A percentile compares a stretch with the other conserved stretches of the same genome.
Conservation (phyloP, 2,797 vertebrate species). For the Mareca penelope region DNA sequence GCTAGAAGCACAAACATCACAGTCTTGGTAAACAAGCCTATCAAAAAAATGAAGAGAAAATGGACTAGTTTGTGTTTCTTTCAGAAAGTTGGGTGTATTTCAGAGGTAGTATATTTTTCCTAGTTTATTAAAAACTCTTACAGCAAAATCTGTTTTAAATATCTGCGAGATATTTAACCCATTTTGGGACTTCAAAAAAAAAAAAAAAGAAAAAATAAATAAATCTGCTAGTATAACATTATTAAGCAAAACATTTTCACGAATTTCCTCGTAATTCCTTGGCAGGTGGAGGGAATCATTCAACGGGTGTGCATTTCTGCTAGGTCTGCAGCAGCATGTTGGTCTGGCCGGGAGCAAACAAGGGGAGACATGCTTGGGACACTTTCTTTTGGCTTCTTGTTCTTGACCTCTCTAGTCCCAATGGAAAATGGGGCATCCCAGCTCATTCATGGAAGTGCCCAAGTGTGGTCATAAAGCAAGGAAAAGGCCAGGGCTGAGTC, state of each 20-base stretch:
- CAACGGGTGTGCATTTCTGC: accelerated
- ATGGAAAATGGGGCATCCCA: background rate
- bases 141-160: background rate
- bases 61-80: slow-evolving; percentile 11
- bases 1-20: background rate
- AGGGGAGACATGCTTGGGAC: background rate
- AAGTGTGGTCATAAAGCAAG: background rate
- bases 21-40: background rate
- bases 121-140: background rate
- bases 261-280: background rate
- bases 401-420: background rate
- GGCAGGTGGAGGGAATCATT: background rate
- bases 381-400: background rate
- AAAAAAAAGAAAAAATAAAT: background rate
- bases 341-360: background rate
- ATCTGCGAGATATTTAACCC: background rate
- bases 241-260: slow-evolving; percentile 10
- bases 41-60: background rate
- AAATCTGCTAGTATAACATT: background rate
- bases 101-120: slow-evolving; percentile 63
- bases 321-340: background rate
- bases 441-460: background rate
- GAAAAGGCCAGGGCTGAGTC: background rate
- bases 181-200: background rate
- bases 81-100: slow-evolving; percentile 46